Evolutionary conservation across 2,888 invertebrate species (phyloP).

Genomic region (Agapostemon virescens): DNA sequence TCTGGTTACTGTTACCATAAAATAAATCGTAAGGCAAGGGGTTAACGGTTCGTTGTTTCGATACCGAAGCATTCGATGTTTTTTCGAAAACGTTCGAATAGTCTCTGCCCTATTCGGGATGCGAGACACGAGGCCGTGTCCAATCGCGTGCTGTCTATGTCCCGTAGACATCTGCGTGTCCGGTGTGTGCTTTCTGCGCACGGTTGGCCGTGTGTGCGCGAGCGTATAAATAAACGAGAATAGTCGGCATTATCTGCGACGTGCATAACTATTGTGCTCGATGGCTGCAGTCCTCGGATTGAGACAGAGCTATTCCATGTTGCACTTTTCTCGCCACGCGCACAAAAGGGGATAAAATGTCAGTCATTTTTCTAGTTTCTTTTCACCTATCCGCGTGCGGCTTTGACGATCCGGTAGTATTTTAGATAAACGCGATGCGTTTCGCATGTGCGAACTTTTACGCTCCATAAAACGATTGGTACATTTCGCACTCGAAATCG

Average conservation of each 20-base stretch:
- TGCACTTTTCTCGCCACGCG: background rate
- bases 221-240: slow-evolving; percentile 53
- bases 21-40: too few relatives aligned
- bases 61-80: background rate
- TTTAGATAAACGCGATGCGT: background rate
- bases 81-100: slow-evolving; percentile 2
- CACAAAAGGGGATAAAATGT: background rate
- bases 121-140: slow-evolving; percentile 51
- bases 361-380: background rate
- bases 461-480: background rate
- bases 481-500: background rate
- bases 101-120: slow-evolving; percentile 41
- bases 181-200: slow-evolving; percentile 43
- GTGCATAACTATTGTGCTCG: slow-evolving; percentile 50
- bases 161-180: slow-evolving; percentile 43
- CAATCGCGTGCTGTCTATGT: slow-evolving; percentile 54
- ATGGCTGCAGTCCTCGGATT: slow-evolving; percentile 19
- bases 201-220: slow-evolving; percentile 36
- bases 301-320: slow-evolving; percentile 16
- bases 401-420: background rate
- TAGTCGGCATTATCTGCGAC: slow-evolving; percentile 52
- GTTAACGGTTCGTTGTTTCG: background rate
- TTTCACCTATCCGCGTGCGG: background rate
- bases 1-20: too few relatives aligned
- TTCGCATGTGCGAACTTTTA: background rate